A percentile compares a stretch with the other conserved stretches of the same genome.
Evolutionary conservation across 2,113 vertebrate species (phyloP).

Genomic region (Cariama cristata): DNA sequence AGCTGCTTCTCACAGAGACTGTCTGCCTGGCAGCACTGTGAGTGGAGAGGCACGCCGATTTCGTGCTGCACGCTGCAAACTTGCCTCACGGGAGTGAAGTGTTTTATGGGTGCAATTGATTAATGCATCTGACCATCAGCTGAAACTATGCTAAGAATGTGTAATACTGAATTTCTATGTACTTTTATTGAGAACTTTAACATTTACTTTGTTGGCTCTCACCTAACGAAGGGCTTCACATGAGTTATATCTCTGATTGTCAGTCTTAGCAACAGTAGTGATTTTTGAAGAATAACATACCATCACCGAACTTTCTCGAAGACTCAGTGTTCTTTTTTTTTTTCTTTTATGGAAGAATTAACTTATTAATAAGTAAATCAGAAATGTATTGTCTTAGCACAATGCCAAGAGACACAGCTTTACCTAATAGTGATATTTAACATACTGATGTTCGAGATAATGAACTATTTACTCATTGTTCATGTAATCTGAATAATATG

Average conservation of each 20-base stretch:
- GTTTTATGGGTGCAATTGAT: neutral
- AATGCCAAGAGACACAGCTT: neutral
- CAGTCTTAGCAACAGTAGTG: too few species aligned
- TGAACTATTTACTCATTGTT: neutral
- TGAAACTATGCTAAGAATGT: neutral
- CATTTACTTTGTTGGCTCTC: neutral
- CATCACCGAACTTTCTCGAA: neutral
- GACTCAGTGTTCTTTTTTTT: neutral
- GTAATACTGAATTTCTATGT: neutral
- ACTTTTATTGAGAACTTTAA: neutral
- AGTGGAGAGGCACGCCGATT: neutral
- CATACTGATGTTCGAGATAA: neutral
- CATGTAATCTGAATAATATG: neutral
- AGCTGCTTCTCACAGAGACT: neutral
- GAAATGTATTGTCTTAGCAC: neutral
- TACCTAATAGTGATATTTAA: neutral
- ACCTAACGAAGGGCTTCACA: neutral
- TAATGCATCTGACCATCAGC: neutral
- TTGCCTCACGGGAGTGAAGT: neutral
- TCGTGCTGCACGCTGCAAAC: rapidly evolving
- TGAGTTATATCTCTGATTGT: neutral
- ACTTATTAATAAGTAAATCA: neutral
- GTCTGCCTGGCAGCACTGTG: neutral
- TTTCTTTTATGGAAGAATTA: neutral
- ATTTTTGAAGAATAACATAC: neutral